Conservation (phyloP, 2,797 vertebrate species). For the Tiaroga cobitis region DNA sequence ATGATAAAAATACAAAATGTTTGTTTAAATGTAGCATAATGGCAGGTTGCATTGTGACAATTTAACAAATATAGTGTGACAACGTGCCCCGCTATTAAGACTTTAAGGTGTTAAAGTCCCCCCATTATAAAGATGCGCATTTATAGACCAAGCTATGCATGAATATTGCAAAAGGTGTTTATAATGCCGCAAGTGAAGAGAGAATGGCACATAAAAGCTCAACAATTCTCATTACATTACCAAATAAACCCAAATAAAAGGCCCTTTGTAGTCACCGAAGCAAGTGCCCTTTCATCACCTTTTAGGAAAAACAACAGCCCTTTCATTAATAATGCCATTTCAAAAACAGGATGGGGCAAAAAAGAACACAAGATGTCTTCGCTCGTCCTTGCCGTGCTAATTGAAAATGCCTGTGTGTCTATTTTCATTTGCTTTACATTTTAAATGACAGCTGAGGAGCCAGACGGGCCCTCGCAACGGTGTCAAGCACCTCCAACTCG, state of each 20-base stretch:
- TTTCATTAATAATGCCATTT: slow-evolving; percentile 30
- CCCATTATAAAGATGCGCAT: background rate
- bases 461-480: slow-evolving; percentile 62
- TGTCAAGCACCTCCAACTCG: slow-evolving; percentile 72
- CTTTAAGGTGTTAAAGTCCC: background rate
- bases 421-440: slow-evolving; percentile 74
- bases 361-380: slow-evolving; percentile 60
- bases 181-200: background rate
- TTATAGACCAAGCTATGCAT: background rate
- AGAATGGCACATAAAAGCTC: slow-evolving; percentile 5
- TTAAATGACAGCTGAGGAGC: slow-evolving; percentile 71
- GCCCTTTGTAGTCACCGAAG: slow-evolving; percentile 22
- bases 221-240: background rate
- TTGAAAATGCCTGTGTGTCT: slow-evolving; percentile 69
- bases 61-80: background rate
- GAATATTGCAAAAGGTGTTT: slow-evolving; percentile 8
- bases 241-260: slow-evolving; percentile 33
- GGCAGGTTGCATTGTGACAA: background rate
- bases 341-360: background rate
- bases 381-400: slow-evolving; percentile 64
- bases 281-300: slow-evolving; percentile 33
- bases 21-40: background rate
- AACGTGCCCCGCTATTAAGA: background rate
- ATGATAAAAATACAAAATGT: background rate
- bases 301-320: slow-evolving; percentile 25